Conservation (phyloP, 2,797 vertebrate species). For the Acrocephalus scirpaceus region DNA sequence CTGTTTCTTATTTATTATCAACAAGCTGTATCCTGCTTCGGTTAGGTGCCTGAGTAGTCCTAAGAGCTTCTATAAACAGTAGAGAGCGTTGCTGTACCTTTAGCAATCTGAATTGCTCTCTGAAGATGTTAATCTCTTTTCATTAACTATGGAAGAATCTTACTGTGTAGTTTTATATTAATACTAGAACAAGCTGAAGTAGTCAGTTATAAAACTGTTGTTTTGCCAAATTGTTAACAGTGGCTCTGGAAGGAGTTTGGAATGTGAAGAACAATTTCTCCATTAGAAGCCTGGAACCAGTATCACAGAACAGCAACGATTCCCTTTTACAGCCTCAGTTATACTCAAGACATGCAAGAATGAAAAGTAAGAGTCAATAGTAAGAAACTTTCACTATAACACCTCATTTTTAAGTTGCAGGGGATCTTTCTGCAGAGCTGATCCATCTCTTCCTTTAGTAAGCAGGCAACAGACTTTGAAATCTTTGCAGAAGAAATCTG, state of each 20-base stretch:
- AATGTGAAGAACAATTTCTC: slow-evolving; percentile 69
- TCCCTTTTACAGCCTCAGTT: slow-evolving; percentile 68
- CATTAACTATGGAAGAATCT: neutral
- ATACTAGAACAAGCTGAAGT: neutral
- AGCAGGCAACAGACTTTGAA: neutral
- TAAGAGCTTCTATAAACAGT: neutral
- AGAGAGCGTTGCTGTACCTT: neutral
- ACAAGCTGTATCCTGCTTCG: neutral
- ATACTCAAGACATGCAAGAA: slow-evolving; percentile 74
- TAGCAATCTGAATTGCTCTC: neutral
- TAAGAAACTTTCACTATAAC: neutral
- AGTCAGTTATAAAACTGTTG: neutral
- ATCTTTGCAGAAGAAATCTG: neutral
- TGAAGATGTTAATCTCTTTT: neutral
- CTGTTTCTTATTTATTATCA: neutral
- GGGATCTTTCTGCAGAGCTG: neutral
- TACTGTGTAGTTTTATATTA: neutral
- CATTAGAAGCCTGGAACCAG: slow-evolving; percentile 45
- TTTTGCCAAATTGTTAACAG: slow-evolving; percentile 71
- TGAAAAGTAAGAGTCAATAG: slow-evolving; percentile 68
- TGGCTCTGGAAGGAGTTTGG: slow-evolving; percentile 74
- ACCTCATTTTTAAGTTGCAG: neutral
- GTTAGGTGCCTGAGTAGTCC: neutral
- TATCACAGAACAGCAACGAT: slow-evolving; percentile 39
- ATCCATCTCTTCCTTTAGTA: neutral